Evolutionary conservation across 2,797 vertebrate species (phyloP).

Genomic region (Eidolon dupreanum): DNA sequence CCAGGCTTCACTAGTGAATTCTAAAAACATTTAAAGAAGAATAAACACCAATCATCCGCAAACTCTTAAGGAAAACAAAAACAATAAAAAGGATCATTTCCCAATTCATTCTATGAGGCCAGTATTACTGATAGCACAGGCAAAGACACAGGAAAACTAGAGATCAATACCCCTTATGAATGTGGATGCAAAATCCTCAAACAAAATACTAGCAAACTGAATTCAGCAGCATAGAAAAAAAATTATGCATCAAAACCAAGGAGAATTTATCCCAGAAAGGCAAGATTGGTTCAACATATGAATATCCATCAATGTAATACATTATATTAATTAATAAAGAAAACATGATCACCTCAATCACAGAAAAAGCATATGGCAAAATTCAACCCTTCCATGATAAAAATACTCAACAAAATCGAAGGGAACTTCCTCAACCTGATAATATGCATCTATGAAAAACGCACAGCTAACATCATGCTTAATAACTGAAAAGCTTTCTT

Average conservation of each 20-base stretch:
- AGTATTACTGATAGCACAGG: background rate
- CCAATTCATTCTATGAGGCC: background rate
- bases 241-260: background rate
- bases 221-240: background rate
- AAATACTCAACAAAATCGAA: background rate
- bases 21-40: background rate
- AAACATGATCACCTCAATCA: background rate
- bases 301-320: background rate
- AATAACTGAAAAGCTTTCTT: background rate
- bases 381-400: background rate
- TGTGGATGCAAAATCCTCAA: background rate
- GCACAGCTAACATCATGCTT: background rate
- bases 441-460: background rate
- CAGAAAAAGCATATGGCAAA: background rate
- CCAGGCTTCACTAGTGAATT: background rate
- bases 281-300: background rate
- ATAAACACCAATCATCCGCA: background rate
- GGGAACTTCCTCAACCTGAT: background rate
- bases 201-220: background rate
- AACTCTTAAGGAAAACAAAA: background rate
- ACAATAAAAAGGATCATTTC: background rate
- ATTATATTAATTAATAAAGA: background rate
- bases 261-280: background rate
- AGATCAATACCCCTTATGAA: background rate
- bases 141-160: background rate